Evolutionary conservation across 2,113 vertebrate genomes (phyloP), one percentile per base, ranked within the genome.

Genomic region (Larimichthys crocea): DNA sequence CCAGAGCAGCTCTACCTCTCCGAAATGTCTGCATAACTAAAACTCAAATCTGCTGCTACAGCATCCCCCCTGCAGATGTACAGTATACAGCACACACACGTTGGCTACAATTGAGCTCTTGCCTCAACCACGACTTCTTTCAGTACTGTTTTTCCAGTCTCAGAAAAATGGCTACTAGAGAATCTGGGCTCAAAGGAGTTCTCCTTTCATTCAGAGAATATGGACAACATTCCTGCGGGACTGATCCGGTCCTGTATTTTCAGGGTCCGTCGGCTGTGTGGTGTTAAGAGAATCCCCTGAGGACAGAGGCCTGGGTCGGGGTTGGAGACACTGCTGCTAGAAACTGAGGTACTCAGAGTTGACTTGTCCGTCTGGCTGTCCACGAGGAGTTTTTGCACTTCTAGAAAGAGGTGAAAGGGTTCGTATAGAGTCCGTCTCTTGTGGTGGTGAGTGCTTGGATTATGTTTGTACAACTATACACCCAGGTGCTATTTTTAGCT

Each of bases 311-410:
- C 79, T 67, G 83, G 80, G 68, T 87, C 59, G 42, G 67, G 67
- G 70, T 73, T 76, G 82, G 84, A 91, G 85, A 87, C 74, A 67
- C 88, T 82, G 85, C 85, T 86, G 89, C 84, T 92, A 89, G 86
- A 93, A 91, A 92, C 85, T 92, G 93, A 94, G 93, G 93, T 93
- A 94, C 90, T 89, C 55, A 1, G 87, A 89, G 89, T 89, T 81
- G 90, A 84, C 90, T 76, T 80, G 86, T 93, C 84, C 76, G 20
- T 85, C 85, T 82, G 88, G 69, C 73, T 87, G 83, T 89, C 72
- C 83, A 62, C 35, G 10, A 73, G 67, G 85, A 80, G 48, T 77
- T 88, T 87, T 86, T 89, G 80, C 89, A 90, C 85, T 86, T 86
- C 62, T 75, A 85, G 22, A 82, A 79, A 67, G 79, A 85, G 81